Evolutionary conservation across 2,113 vertebrate species (phyloP).

Genomic region (Larimichthys polyactis): DNA sequence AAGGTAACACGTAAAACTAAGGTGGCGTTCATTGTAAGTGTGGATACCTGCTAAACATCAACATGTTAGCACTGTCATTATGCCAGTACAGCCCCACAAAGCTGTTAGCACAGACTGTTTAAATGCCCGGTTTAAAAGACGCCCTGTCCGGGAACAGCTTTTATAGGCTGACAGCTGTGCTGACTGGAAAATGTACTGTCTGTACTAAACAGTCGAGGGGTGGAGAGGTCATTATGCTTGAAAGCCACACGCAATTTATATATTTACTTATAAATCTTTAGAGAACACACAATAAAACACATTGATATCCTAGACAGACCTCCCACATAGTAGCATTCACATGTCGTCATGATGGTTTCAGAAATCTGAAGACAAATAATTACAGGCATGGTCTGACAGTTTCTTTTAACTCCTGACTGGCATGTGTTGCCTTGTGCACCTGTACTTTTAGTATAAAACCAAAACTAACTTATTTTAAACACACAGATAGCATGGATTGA

Average conservation of each 20-base stretch:
- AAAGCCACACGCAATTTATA: conserved; percentile 3
- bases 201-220: not conserved
- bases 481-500: not conserved
- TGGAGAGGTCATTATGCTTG: not conserved
- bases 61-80: too few species aligned
- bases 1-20: too few species aligned
- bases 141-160: not conserved
- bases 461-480: not conserved
- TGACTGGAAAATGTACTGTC: not conserved
- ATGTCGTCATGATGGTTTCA: not conserved
- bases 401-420: not conserved
- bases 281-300: conserved; percentile 5
- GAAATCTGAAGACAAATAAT: too few species aligned
- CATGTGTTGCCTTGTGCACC: not conserved
- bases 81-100: too few species aligned
- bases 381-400: too few species aligned
- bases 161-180: not conserved
- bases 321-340: not conserved
- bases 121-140: not conserved
- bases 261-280: not conserved
- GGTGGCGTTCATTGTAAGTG: too few species aligned
- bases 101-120: too few species aligned
- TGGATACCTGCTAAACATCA: too few species aligned
- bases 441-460: not conserved
- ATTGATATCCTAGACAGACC: not conserved